Conservation (phyloP, 2,888 invertebrate genomes). For the Caenorhabditis japonica region DNA sequence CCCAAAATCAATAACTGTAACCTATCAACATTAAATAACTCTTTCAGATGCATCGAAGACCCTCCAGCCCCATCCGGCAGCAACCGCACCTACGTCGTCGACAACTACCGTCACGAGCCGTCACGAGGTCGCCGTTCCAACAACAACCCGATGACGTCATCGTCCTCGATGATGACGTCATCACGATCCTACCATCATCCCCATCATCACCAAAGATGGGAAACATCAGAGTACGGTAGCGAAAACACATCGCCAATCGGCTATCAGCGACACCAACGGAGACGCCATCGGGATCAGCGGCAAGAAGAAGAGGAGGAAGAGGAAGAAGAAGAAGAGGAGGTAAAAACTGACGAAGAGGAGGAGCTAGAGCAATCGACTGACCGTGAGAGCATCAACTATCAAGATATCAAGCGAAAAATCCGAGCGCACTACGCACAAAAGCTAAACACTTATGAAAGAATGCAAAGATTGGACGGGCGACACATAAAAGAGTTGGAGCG, state of each 20-base stretch:
- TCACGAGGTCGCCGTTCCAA: conserved; percentile 11
- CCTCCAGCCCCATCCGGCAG: conserved; percentile 8
- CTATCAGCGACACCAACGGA: conserved; percentile 28
- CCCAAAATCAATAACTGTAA: no score
- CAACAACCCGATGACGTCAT: conserved; percentile 12
- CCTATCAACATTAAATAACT: no score
- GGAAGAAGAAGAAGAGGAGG: conserved; percentile 36
- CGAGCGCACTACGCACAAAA: conserved; percentile 39
- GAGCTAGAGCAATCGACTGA: conserved; percentile 15
- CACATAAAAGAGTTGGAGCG: conserved; percentile 46
- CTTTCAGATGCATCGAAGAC: conserved; percentile 43
- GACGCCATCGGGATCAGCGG: conserved; percentile 23
- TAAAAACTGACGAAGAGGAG: conserved; percentile 21
- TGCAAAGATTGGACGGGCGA: conserved; percentile 28
- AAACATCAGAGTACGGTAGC: conserved; percentile 63
- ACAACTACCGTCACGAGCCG: conserved; percentile 20
- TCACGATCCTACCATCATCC: conserved; percentile 16
- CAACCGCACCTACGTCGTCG: conserved; percentile 29
- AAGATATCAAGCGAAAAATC: conserved; percentile 34
- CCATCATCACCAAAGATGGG: conserved; percentile 27
- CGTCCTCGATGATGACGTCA: conserved; percentile 17
- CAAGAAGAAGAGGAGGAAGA: conserved; percentile 36
- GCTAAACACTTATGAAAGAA: conserved; percentile 35
- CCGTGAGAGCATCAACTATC: conserved; percentile 6
- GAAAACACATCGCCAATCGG: conserved; percentile 59